phyloP scores from a whole-genome alignment of 2,888 invertebrate species.

The Brachyopa scutellaris region DNA sequence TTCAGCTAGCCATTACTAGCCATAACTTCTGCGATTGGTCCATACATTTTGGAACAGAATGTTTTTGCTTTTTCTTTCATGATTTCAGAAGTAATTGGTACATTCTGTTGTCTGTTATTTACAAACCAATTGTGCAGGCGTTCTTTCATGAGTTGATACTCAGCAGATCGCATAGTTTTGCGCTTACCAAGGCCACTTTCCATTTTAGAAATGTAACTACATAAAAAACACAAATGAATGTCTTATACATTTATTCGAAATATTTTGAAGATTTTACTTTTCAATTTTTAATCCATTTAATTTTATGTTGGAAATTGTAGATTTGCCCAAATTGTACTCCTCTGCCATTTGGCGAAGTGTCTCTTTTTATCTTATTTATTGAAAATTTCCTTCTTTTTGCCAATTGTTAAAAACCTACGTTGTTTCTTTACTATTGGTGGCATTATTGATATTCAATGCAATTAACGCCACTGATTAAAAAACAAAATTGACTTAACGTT shows the following conservation, averaged over 20 bases:
- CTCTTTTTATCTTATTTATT: background rate
- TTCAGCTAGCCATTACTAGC: constrained; percentile 19
- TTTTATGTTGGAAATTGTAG: background rate
- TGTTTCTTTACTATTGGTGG: background rate
- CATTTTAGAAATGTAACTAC: background rate
- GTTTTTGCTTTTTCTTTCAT: background rate
- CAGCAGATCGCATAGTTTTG: background rate
- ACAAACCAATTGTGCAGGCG: background rate
- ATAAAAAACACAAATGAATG: background rate
- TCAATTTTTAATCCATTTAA: background rate
- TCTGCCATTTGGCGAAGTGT: background rate
- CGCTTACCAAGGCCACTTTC: background rate
- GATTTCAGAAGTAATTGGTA: background rate
- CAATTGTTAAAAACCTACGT: background rate
- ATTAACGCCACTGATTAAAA: too few relatives aligned
- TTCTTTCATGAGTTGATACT: background rate
- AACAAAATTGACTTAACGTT: background rate
- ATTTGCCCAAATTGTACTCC: background rate
- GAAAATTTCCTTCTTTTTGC: background rate
- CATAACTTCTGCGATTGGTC: too few relatives aligned
- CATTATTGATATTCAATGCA: too few relatives aligned
- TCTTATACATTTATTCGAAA: too few relatives aligned
- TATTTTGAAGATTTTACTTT: too few relatives aligned
- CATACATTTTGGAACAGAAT: too few relatives aligned
- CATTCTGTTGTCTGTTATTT: background rate